Evolutionary conservation across 2,113 vertebrate species (phyloP).

Genomic region (Onychostruthus taczanowskii): DNA sequence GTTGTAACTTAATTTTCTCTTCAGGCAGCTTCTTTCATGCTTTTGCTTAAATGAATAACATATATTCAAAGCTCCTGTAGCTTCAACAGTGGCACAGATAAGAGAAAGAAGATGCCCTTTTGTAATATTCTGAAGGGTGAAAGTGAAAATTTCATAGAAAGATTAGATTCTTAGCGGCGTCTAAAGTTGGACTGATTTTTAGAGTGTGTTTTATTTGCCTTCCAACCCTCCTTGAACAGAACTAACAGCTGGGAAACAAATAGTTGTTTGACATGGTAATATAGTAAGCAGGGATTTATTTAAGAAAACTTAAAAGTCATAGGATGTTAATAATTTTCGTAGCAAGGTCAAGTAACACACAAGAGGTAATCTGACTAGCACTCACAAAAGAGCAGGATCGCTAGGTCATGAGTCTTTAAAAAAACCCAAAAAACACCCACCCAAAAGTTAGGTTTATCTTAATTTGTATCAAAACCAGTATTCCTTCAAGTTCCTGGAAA

Average conservation of each 20-base stretch:
- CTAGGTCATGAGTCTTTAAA: background rate
- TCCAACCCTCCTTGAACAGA: background rate
- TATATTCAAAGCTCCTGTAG: background rate
- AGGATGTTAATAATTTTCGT: background rate
- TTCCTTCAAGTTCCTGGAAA: background rate
- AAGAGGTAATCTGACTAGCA: background rate
- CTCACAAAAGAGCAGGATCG: background rate
- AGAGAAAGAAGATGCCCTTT: background rate
- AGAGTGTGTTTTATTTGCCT: background rate
- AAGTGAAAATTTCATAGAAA: background rate
- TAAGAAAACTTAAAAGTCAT: background rate
- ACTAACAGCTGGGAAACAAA: background rate
- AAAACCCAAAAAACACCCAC: background rate
- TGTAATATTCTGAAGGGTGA: background rate
- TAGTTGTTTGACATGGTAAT: background rate
- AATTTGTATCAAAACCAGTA: background rate
- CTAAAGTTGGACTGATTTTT: background rate
- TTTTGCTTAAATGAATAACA: background rate
- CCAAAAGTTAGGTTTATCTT: background rate
- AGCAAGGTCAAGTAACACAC: background rate
- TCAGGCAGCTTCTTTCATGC: background rate
- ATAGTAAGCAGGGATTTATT: background rate
- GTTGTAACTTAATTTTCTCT: conserved; percentile 6
- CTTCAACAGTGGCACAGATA: background rate
- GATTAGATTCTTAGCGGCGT: background rate